phyloP scores from a whole-genome alignment of 2,888 invertebrate species.

The Nysson spinosus region DNA sequence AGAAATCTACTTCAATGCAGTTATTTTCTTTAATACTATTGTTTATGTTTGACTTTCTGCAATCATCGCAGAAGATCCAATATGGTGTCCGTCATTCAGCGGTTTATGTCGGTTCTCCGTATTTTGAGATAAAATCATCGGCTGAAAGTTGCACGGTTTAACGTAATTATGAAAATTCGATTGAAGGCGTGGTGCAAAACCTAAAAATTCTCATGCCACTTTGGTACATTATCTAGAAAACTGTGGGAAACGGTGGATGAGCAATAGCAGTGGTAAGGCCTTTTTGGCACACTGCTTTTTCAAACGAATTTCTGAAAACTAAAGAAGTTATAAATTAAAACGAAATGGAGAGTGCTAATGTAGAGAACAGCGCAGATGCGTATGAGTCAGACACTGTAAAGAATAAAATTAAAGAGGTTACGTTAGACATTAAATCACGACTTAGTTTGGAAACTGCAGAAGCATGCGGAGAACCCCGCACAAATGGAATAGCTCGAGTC shows the following conservation, averaged over 20 bases:
- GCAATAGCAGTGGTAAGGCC: slow-evolving; percentile 27
- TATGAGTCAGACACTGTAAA: slow-evolving; percentile 48
- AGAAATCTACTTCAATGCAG: neutral
- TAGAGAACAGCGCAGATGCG: slow-evolving; percentile 49
- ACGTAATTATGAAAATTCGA: slow-evolving; percentile 72
- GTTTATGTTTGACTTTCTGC: slow-evolving; percentile 39
- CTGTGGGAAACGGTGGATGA: slow-evolving; percentile 28
- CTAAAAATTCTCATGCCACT: slow-evolving; percentile 55
- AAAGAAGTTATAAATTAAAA: slow-evolving; percentile 33
- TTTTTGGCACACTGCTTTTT: slow-evolving; percentile 27
- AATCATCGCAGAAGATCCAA: slow-evolving; percentile 66
- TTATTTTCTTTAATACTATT: slow-evolving; percentile 20
- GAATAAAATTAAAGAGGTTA: slow-evolving; percentile 58
- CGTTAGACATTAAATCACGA: slow-evolving; percentile 70
- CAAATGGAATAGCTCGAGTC: slow-evolving; percentile 70
- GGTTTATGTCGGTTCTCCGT: slow-evolving; percentile 61
- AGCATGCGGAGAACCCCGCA: slow-evolving; percentile 41
- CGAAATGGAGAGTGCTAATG: slow-evolving; percentile 56
- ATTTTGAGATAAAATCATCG: slow-evolving; percentile 59
- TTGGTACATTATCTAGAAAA: slow-evolving; percentile 22
- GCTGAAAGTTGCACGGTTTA: slow-evolving; percentile 19
- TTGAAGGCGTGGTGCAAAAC: slow-evolving; percentile 59
- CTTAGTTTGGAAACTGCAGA: slow-evolving; percentile 62
- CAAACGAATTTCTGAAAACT: slow-evolving; percentile 20
- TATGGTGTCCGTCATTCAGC: slow-evolving; percentile 69